These are phyloP conservation scores for Tinea trinotella DNA, from an alignment of 2,888 invertebrate genomes.

Conservation along the genomic window DNA sequence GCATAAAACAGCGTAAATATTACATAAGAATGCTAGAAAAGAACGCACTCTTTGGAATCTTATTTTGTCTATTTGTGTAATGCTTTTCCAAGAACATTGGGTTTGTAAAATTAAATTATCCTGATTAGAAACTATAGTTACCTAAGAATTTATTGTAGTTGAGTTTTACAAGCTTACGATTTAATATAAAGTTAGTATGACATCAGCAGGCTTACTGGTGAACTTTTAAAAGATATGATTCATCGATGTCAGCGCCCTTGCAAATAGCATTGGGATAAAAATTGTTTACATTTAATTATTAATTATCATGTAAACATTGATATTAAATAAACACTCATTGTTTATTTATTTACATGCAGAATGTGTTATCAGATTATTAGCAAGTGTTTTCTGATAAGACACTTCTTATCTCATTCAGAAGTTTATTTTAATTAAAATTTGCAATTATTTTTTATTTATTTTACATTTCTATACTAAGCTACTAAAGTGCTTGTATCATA, in stretches of 20 bases:
- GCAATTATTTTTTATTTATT: neutral
- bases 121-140: neutral
- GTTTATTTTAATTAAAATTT: neutral
- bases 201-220: conserved; percentile 58
- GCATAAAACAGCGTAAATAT: neutral
- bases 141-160: neutral
- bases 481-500: too few relatives aligned
- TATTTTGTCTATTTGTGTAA: conserved; percentile 6
- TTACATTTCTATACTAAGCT: neutral
- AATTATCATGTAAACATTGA: neutral
- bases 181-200: conserved; percentile 36
- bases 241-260: conserved; percentile 28
- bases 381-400: neutral
- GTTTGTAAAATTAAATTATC: neutral
- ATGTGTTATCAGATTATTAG: neutral
- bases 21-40: conserved; percentile 8
- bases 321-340: neutral
- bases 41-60: conserved; percentile 10
- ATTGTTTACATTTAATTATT: neutral
- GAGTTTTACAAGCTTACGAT: neutral
- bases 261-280: neutral
- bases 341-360: conserved; percentile 1
- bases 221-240: conserved; percentile 50
- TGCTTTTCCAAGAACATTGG: neutral
- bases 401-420: neutral